phyloP scores from a whole-genome alignment of 2,797 vertebrate species.

The Sebastiscus tertius region DNA sequence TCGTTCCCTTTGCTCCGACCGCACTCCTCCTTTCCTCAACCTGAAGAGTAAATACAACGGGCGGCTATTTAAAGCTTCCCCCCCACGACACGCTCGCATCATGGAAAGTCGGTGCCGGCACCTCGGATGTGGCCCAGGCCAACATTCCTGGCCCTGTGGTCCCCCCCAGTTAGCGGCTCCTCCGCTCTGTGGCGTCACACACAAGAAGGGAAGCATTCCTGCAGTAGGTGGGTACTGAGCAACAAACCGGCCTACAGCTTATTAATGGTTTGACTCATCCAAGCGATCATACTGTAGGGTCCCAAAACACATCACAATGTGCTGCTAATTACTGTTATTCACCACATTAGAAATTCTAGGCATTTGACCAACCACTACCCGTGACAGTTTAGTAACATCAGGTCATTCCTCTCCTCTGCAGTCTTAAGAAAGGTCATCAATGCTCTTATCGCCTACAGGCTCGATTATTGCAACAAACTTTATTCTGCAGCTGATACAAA shows the following conservation, averaged over 20 bases:
- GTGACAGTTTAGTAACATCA: too few species aligned
- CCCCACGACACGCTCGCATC: conserved; percentile 75
- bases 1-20: conserved; percentile 21
- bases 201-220: conserved; percentile 48
- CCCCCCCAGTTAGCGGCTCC: conserved; percentile 44
- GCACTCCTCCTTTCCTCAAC: conserved; percentile 49
- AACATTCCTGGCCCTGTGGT: conserved; percentile 71
- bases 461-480: too few species aligned
- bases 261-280: conserved; percentile 35
- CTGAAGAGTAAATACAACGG: conserved; percentile 74
- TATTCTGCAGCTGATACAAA: too few species aligned
- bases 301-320: not conserved
- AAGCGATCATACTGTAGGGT: not conserved
- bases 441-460: too few species aligned
- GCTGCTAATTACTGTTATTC: not conserved
- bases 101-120: conserved; percentile 80
- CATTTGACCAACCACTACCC: not conserved
- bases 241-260: not conserved
- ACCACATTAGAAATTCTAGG: not conserved
- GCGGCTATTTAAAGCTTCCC: conserved; percentile 79
- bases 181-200: conserved; percentile 7
- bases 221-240: conserved; percentile 42
- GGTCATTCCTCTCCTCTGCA: too few species aligned
- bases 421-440: too few species aligned
- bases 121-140: conserved; percentile 67